Evolutionary conservation across 2,797 vertebrate species (phyloP).

Genomic region (Octomys mimax): DNA sequence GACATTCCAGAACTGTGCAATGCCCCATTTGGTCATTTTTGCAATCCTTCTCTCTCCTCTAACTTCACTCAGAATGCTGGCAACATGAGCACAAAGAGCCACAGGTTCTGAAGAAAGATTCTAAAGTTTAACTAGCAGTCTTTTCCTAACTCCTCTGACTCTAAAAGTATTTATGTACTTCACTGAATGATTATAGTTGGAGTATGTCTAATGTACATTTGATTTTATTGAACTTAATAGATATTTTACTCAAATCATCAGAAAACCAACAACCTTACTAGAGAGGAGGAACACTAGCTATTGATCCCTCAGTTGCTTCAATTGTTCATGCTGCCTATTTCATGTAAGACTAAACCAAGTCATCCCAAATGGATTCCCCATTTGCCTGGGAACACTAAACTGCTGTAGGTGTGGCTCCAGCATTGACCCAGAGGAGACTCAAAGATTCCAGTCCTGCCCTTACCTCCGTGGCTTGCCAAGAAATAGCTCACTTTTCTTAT

Average conservation of each 20-base stretch:
- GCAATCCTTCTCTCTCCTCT: not conserved
- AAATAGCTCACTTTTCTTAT: not conserved
- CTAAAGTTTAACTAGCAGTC: not conserved
- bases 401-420: not conserved
- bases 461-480: not conserved
- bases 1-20: not conserved
- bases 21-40: not conserved
- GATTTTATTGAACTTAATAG: not conserved
- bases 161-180: not conserved
- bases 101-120: not conserved
- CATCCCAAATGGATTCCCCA: not conserved
- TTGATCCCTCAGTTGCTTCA: not conserved
- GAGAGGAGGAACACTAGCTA: not conserved
- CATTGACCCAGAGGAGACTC: not conserved
- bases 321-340: not conserved
- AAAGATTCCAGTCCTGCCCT: not conserved
- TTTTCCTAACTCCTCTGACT: not conserved
- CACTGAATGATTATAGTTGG: not conserved
- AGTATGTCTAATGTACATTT: slow-evolving; percentile 12
- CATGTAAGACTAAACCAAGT: not conserved
- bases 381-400: not conserved
- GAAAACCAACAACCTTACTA: not conserved
- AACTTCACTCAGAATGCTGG: not conserved
- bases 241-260: not conserved
- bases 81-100: not conserved